Evolutionary conservation across 2,113 vertebrate genomes (phyloP).

Genomic region (Scophthalmus maximus): DNA sequence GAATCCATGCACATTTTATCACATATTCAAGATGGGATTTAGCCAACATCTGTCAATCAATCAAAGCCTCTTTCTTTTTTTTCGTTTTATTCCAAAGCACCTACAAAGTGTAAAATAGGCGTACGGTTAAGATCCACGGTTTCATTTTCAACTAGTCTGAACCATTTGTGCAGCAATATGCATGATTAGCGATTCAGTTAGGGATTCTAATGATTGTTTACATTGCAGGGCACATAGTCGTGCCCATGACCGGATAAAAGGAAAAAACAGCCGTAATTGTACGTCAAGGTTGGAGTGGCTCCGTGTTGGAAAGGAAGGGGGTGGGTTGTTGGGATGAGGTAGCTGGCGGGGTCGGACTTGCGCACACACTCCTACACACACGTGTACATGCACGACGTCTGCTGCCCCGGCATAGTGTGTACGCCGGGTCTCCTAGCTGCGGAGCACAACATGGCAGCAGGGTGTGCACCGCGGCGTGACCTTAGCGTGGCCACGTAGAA

Average conservation of each 20-base stretch:
- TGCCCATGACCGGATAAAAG: neutral
- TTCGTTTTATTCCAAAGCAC: too few relatives aligned
- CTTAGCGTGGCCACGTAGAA: conserved; percentile 77
- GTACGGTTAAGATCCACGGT: too few relatives aligned
- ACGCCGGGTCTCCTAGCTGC: conserved; percentile 78
- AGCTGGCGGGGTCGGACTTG: conserved; percentile 12
- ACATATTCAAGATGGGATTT: too few relatives aligned
- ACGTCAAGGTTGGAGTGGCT: conserved; percentile 43
- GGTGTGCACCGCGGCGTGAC: conserved; percentile 61
- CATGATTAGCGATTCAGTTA: neutral
- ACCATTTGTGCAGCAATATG: too few relatives aligned
- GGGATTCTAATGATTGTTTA: neutral
- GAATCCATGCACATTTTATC: neutral
- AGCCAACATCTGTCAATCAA: too few relatives aligned
- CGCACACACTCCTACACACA: conserved; percentile 24
- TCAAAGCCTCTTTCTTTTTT: too few relatives aligned
- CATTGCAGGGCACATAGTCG: too few relatives aligned
- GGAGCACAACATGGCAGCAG: conserved; percentile 77
- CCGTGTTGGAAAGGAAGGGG: conserved; percentile 34
- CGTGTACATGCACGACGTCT: conserved; percentile 5
- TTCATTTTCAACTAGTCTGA: too few relatives aligned
- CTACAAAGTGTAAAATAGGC: too few relatives aligned
- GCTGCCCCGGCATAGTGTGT: conserved; percentile 62
- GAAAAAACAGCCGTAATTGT: conserved; percentile 33
- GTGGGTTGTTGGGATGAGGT: conserved; percentile 29